Base-by-base conservation (phyloP, 2,113 vertebrate genomes). In the Periophthalmus modestus region DNA sequence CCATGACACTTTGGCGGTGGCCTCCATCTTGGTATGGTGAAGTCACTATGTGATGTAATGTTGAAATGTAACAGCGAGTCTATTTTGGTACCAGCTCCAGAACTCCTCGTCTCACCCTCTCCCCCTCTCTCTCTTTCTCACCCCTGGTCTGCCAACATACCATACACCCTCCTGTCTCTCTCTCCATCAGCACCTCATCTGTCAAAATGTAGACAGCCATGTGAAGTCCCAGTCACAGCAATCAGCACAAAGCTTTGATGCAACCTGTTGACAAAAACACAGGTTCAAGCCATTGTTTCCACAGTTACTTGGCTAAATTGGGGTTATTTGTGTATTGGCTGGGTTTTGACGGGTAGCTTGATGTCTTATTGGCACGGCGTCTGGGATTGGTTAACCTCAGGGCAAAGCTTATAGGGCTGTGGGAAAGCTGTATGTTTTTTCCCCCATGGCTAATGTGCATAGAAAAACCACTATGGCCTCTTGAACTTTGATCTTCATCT, bases 21-120 rank as follows among this genome's bases (percentile, higher is more conserved):
- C 74, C 55, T 80, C 69, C 84, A 79, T 85, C 85, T 74, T 63
- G 36, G 28, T 62, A 28, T 18, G 59, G 82, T 81, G 73, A 79
- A 87, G 72, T 83, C 80, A 80, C 66, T 48, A 43, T 81, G 86
- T 91, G 92, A 92, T 89, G 90, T 90, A 91, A 92, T 86, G 84
- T 73, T 76, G 72, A 84, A 85, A 83, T 84, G 78, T 74, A 85
- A 73, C 36, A 69, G 82, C 75, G 57, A 69, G 69, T 81, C 88
- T 93, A 90, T 92, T 91, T 91, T 84, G 87, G 88, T 81, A 88
- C 71, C 73, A 86, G 80, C 78, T 85, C 84, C 80, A 83, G 85
- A 86, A 73, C 80, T 85, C 76, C 80, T 52, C 59, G 72, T 77
- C 84, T 36, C 62, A 4, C 62, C 16, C 61, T n/a, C 28, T 7